phyloP scores from a whole-genome alignment of 2,888 invertebrate species.

The Drosophila percnosoma region DNA sequence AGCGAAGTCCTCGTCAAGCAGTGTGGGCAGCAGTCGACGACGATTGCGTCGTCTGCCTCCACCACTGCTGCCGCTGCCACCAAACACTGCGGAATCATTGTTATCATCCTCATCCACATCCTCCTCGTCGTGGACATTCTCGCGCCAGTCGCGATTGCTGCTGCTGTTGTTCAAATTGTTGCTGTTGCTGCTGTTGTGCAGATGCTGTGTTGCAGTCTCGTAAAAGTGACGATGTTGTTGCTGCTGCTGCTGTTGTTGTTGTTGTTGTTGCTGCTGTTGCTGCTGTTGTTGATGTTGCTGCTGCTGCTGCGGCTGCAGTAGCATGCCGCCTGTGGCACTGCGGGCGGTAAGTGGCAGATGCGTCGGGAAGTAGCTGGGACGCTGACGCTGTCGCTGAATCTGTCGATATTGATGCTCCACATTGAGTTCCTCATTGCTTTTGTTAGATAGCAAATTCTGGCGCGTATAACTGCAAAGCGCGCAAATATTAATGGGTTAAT shows the following conservation, averaged over 20 bases:
- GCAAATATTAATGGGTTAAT: slow-evolving; percentile 73
- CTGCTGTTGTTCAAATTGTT: slow-evolving; percentile 70
- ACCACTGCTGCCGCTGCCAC: slow-evolving; percentile 23
- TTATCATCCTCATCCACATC: slow-evolving; percentile 74
- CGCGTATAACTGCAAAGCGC: slow-evolving; percentile 90
- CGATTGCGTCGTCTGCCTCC: slow-evolving; percentile 59
- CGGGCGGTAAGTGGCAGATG: slow-evolving; percentile 40
- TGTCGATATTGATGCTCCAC: slow-evolving; percentile 84
- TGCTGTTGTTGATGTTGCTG: slow-evolving; percentile 56
- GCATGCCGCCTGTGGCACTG: slow-evolving; percentile 30
- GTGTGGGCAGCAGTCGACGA: slow-evolving; percentile 47
- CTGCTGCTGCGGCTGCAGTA: slow-evolving; percentile 55
- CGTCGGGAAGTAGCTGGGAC: slow-evolving; percentile 62
- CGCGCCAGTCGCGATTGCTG: slow-evolving; percentile 73
- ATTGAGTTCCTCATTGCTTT: slow-evolving; percentile 89
- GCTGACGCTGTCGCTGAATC: slow-evolving; percentile 82
- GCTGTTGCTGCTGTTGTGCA: slow-evolving; percentile 62
- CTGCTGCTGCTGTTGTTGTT: slow-evolving; percentile 43
- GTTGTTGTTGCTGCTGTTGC: slow-evolving; percentile 41
- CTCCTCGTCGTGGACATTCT: slow-evolving; percentile 63
- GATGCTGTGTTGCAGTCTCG: slow-evolving; percentile 60
- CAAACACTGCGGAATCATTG: slow-evolving; percentile 60
- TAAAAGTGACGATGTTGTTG: slow-evolving; percentile 67
- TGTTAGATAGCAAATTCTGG: slow-evolving; percentile 92
- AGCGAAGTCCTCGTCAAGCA: slow-evolving; percentile 49